A percentile compares a stretch with the other conserved stretches of the same genome.
These are phyloP conservation scores for Drusus annulatus DNA, from an alignment of 1,140 invertebrate genomes.

Conservation along the genomic window DNA sequence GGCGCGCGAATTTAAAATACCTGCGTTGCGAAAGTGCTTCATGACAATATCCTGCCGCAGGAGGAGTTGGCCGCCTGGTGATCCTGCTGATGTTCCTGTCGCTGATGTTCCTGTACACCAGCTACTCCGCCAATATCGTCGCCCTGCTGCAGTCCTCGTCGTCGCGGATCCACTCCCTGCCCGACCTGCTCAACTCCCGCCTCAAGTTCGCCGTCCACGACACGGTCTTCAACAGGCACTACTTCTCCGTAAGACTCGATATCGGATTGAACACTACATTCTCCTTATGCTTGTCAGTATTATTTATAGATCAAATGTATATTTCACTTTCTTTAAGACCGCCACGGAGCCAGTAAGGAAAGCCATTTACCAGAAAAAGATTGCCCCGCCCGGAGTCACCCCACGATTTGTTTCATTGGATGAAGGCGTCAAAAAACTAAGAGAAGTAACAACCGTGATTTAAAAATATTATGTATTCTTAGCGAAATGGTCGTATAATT, in stretches of 20 bases:
- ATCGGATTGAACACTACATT: too few relatives aligned
- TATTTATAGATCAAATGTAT: too few relatives aligned
- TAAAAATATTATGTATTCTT: too few relatives aligned
- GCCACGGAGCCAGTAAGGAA: constrained; percentile 69
- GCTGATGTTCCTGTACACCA: constrained; percentile 62
- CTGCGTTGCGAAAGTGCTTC: too few relatives aligned
- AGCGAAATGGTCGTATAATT: too few relatives aligned
- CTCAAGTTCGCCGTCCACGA: constrained; percentile 75
- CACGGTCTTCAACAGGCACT: constrained; percentile 76
- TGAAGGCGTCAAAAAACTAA: constrained; percentile 68
- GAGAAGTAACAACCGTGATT: constrained; percentile 45
- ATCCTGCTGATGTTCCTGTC: constrained; percentile 66
- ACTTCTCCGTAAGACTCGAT: constrained; percentile 69
- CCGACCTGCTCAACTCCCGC: constrained; percentile 73
- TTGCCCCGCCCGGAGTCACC: constrained; percentile 65
- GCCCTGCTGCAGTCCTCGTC: constrained; percentile 73
- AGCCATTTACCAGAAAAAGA: constrained; percentile 69
- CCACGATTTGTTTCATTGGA: constrained; percentile 66
- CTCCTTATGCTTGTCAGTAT: too few relatives aligned
- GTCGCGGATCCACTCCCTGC: constrained; percentile 69
- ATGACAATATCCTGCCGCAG: constrained; percentile 45
- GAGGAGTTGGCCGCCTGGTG: constrained; percentile 63
- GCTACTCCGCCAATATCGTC: constrained; percentile 75
- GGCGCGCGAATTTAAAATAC: too few relatives aligned
- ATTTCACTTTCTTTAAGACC: constrained; percentile 63